Evolutionary conservation across 2,113 vertebrate species (phyloP).

Genomic region (Grantiella picta): DNA sequence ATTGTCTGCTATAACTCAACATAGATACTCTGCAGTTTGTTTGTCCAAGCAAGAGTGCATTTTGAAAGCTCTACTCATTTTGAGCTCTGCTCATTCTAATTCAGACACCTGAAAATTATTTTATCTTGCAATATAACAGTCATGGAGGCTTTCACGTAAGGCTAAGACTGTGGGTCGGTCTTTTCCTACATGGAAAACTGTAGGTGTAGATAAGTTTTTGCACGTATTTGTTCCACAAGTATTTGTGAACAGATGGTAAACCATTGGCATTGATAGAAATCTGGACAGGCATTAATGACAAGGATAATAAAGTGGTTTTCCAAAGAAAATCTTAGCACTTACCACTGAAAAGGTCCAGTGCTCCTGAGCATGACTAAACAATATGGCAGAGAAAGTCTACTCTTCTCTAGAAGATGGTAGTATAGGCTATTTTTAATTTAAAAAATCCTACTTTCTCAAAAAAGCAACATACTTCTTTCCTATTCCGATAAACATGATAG

Average conservation of each 20-base stretch:
- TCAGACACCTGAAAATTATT: background rate
- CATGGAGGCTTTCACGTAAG: background rate
- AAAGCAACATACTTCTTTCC: background rate
- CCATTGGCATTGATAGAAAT: background rate
- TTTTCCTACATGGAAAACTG: background rate
- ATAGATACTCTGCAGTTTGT: background rate
- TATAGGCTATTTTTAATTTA: background rate
- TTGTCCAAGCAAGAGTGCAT: background rate
- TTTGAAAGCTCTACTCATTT: background rate
- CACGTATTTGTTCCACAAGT: background rate
- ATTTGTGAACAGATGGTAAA: slow-evolving; percentile 34
- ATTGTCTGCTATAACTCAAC: background rate
- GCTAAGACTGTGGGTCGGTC: background rate
- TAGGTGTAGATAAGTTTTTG: background rate
- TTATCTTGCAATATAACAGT: background rate
- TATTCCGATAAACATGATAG: background rate
- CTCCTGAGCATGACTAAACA: background rate
- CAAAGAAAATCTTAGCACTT: background rate
- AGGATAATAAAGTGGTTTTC: slow-evolving; percentile 2
- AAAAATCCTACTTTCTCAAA: background rate
- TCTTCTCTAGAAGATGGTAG: background rate
- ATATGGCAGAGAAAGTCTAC: background rate
- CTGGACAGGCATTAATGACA: slow-evolving; percentile 21
- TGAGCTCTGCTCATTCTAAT: background rate
- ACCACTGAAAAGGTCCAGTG: background rate